These are phyloP conservation scores for Spinibarbus caldwelli DNA, from an alignment of 2,797 vertebrate genomes.

Conservation along the genomic window DNA sequence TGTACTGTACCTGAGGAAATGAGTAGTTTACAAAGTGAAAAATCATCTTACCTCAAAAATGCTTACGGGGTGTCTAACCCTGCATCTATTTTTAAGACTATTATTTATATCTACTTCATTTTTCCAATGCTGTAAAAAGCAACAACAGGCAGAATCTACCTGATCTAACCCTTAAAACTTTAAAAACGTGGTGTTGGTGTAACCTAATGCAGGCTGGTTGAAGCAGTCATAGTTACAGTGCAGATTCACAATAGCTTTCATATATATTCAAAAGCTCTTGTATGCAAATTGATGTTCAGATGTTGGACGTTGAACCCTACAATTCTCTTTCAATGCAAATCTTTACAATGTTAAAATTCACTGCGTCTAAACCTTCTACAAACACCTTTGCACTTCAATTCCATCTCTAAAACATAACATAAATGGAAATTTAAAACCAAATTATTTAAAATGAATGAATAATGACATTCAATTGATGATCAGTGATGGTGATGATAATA, in stretches of 20 bases:
- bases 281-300: not conserved
- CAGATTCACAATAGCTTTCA: not conserved
- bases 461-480: not conserved
- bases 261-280: not conserved
- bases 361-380: not conserved
- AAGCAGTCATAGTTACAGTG: not conserved
- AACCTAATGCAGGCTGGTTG: not conserved
- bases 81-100: not conserved
- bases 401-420: not conserved
- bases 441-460: not conserved
- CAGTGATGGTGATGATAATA: not conserved
- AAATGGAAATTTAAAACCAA: constrained; percentile 3
- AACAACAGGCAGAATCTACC: not conserved
- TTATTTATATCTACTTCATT: not conserved
- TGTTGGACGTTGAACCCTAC: too few relatives aligned
- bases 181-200: not conserved
- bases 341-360: not conserved
- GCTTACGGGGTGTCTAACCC: not conserved
- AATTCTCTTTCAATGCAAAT: constrained; percentile 4
- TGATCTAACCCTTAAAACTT: not conserved
- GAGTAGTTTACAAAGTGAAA: not conserved
- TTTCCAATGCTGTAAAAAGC: not conserved
- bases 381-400: not conserved
- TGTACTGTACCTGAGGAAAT: not conserved
- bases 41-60: not conserved